Conservation (phyloP, 2,888 invertebrate species). For the Neria commutata region DNA sequence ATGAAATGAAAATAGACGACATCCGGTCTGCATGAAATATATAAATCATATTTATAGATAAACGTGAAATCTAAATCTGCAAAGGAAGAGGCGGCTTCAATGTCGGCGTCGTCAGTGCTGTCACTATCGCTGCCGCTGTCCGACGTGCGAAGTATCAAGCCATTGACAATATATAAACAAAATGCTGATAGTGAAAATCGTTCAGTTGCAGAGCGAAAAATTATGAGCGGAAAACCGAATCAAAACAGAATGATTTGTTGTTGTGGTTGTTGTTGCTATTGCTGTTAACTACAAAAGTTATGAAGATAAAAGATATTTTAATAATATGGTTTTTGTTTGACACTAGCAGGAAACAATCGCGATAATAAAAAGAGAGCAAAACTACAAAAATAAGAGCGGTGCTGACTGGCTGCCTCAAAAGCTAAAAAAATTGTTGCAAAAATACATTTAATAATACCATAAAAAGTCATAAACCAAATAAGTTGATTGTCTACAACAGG, state of each 20-base stretch:
- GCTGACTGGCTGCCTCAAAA: background rate
- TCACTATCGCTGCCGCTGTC: background rate
- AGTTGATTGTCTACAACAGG: background rate
- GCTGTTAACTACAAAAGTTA: too few species aligned
- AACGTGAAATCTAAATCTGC: too few species aligned
- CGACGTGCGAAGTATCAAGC: constrained; percentile 20
- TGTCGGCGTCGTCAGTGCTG: too few species aligned
- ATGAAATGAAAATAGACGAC: constrained; percentile 56
- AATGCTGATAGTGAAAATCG: too few species aligned
- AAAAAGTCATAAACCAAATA: background rate
- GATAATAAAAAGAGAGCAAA: background rate
- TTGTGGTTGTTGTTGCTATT: too few species aligned
- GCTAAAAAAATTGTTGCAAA: background rate
- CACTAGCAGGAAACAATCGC: background rate
- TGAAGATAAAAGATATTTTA: too few species aligned
- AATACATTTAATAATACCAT: background rate
- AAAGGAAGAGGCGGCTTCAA: too few species aligned
- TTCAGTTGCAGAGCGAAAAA: too few species aligned
- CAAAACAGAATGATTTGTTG: background rate
- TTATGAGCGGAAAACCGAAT: constrained; percentile 17
- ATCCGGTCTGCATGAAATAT: constrained; percentile 51
- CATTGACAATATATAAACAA: constrained; percentile 17
- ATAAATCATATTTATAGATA: constrained; percentile 52
- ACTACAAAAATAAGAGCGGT: background rate
- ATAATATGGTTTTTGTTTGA: too few species aligned